Evolutionary conservation across 1,140 invertebrate species (phyloP).

Genomic region (Dreissena polymorpha): DNA sequence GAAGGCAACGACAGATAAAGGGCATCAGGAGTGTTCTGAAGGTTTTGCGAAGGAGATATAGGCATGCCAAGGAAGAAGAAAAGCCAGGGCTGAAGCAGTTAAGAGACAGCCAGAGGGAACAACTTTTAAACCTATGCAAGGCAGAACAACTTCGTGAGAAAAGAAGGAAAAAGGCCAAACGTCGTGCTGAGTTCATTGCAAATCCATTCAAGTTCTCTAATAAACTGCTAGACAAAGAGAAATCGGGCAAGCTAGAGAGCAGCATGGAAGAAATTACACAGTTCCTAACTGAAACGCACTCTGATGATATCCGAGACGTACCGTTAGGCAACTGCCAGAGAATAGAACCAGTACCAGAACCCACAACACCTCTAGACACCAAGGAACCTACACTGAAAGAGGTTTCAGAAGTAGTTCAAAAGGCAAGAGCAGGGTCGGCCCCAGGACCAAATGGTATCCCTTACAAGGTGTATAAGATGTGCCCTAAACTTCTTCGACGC

Average conservation of each 20-base stretch:
- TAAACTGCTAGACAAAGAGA: constrained; percentile 10
- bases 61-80: too few relatives aligned
- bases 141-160: too few relatives aligned
- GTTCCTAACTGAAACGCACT: constrained; percentile 17
- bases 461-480: constrained; percentile 41
- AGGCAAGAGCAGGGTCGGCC: constrained; percentile 13
- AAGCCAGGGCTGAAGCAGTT: too few relatives aligned
- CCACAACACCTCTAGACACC: constrained; percentile 9
- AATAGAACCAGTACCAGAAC: constrained; percentile 2
- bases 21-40: too few relatives aligned
- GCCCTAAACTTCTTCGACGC: constrained; percentile 23
- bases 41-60: too few relatives aligned
- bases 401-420: constrained; percentile 25
- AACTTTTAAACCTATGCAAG: too few relatives aligned
- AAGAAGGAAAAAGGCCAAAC: too few relatives aligned
- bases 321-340: background rate
- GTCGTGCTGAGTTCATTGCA: constrained; percentile 12
- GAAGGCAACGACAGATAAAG: too few relatives aligned
- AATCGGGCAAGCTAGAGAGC: constrained; percentile 15
- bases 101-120: too few relatives aligned
- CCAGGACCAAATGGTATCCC: constrained; percentile 41
- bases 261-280: constrained; percentile 28
- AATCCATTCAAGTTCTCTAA: constrained; percentile 29
- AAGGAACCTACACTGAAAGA: constrained; percentile 31
- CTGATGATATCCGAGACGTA: constrained; percentile 2